Evolutionary conservation across 2,888 invertebrate genomes (phyloP).

Genomic region (Sphinx pinastri): DNA sequence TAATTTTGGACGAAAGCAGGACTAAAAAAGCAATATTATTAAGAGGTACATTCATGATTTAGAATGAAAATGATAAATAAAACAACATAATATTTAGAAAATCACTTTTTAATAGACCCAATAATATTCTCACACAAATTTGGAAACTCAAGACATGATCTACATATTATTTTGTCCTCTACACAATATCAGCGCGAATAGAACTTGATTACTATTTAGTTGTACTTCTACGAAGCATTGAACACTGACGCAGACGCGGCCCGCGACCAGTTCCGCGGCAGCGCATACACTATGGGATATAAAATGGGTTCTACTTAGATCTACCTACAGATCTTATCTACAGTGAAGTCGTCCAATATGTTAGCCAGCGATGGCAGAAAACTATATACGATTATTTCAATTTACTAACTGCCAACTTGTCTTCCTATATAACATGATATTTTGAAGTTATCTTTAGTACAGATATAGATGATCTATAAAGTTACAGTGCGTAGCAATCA

Average conservation of each 20-base stretch:
- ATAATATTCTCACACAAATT: slow-evolving; percentile 57
- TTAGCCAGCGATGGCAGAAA: background rate
- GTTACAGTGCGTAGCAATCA: slow-evolving; percentile 13
- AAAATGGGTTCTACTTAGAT: slow-evolving; percentile 21
- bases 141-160: slow-evolving; percentile 14
- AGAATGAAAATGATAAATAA: slow-evolving; percentile 31
- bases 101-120: slow-evolving; percentile 61
- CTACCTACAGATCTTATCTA: slow-evolving; percentile 19
- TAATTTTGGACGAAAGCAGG: no score
- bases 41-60: no score
- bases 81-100: slow-evolving; percentile 48
- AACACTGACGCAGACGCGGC: background rate
- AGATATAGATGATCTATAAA: background rate
- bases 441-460: slow-evolving; percentile 9
- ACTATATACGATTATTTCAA: background rate
- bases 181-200: slow-evolving; percentile 19
- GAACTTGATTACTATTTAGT: slow-evolving; percentile 5
- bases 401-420: background rate
- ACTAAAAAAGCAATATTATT: no score
- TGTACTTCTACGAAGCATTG: slow-evolving; percentile 33
- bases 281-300: slow-evolving; percentile 4
- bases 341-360: slow-evolving; percentile 1
- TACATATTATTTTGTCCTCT: slow-evolving; percentile 7
- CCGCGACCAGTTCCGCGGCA: background rate
- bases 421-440: background rate